Base-by-base conservation (phyloP, 1,140 invertebrate species). In the Pristionchus pacificus region DNA sequence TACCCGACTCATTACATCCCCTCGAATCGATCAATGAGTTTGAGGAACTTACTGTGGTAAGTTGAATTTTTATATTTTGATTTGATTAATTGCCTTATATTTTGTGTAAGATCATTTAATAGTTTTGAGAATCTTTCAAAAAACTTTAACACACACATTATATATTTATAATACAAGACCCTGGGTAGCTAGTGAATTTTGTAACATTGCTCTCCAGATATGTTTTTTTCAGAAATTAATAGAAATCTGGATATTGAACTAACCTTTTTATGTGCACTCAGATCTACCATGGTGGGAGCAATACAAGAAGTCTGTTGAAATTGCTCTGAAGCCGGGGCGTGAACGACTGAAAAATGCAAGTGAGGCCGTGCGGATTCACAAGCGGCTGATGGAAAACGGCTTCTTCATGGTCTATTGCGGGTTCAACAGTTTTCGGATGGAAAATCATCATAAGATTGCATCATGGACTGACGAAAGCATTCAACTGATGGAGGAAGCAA, bases 151-250 rank as follows among this genome's bases (percentile, higher is more conserved):
- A 29, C 1, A 62, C n/a, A n/a, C n/a, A n/a, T n/a, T n/a, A n/a
- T n/a, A n/a, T n/a, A n/a, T n/a, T 29, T 27, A 27, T 27, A 62
- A 62, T 62, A 62, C 27, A 62, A 62, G 60, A 27, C 6, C 25
- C 60, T 29, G 25, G 60, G 60, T 27, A 62, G 60, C 24, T 62
- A 62, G 60, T 3, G 25, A 62, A 62, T 62, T 62, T 62, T 27
- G 60, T 27, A 1, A 62, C 19, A 27, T 62, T 62, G 60, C 60
- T 62, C 60, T 62, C 60, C 6, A 62, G 60, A 62, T 62, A 62
- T 62, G n/a, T n/a, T n/a, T n/a, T 62, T 62, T 62, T 27, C 60
- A 62, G 25, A 62, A 13, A 62, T 27, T 62, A 62, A 62, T 27
- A 27, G 25, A 6, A 15, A 62, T n/a, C n/a, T n/a, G n/a, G n/a